phyloP scores from a whole-genome alignment of 2,888 invertebrate species.

The Lymantria dispar region DNA sequence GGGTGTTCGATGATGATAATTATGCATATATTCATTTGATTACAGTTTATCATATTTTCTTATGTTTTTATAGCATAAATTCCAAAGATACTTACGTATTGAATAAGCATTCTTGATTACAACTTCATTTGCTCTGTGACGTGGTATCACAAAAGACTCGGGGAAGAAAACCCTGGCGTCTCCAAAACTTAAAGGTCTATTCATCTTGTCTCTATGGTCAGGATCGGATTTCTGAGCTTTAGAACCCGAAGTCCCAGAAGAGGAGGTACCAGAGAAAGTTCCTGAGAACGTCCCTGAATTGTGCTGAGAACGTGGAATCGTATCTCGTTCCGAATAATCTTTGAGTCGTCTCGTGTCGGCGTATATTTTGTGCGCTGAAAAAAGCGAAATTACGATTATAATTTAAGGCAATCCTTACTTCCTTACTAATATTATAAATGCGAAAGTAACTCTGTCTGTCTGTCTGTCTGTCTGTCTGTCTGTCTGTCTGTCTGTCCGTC shows the following conservation, averaged over 20 bases:
- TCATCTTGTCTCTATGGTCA: constrained; percentile 51
- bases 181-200: constrained; percentile 66
- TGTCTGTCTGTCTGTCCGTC: no score
- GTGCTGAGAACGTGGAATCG: constrained; percentile 58
- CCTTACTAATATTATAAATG: no score
- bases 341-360: constrained; percentile 60
- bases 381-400: no score
- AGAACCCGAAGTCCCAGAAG: constrained; percentile 76
- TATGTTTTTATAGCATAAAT: no score
- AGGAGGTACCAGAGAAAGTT: constrained; percentile 71
- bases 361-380: constrained; percentile 68
- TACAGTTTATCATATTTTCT: no score
- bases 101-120: constrained; percentile 63
- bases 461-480: no score
- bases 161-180: constrained; percentile 77
- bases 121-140: constrained; percentile 65
- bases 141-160: constrained; percentile 75
- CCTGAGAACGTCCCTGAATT: constrained; percentile 71
- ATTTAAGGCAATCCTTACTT: no score
- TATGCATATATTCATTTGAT: no score
- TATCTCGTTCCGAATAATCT: constrained; percentile 62
- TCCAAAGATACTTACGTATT: constrained; percentile 62
- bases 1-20: no score
- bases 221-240: constrained; percentile 62
- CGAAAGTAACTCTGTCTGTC: no score